Base-by-base conservation (phyloP, 2,113 vertebrate species). In the Callorhinus ursinus region DNA sequence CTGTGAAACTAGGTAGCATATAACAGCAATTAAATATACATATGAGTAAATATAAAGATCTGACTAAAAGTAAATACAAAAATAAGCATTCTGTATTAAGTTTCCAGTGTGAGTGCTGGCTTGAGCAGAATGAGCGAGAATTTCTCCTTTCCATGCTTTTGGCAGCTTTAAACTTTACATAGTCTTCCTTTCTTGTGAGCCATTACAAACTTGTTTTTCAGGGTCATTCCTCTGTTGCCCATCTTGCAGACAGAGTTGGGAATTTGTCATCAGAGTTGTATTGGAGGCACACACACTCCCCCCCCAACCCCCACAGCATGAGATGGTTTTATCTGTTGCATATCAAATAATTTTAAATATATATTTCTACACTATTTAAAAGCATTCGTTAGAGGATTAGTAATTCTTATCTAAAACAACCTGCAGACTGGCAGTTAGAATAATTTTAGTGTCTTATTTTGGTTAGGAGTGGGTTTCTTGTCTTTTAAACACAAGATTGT, bases 401-500 rank as follows among this genome's bases (percentile, higher is more conserved):
- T 92, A 77, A 67, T 81, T 92, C 24, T 89, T 95, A 71, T 42
- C 16, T 85, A 81, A 88, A 87, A 46, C 15, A 55, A 24, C 53
- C 26, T 59, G 2, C 1, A 59, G 24, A 49, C 46, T 49, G 36
- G 67, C 6, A 83, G n/a, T 83, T 83, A 94, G 71, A 94, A 90
- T 95, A 82, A 67, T 85, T 88, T 53, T 77, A 57, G 1, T 71
- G 18, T 49, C 49, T 26, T 79, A 5, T 88, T 94, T 98, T 84
- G 39, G 22, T 89, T 87, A 76, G 65, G 65, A 82, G 33, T 59
- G 12, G 21, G 36, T 79, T 88, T 53, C 57, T 49, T 95, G 3
- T 84, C 49, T 96, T 87, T 93, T 86, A 82, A 97, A 84, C 87
- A 96, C 9, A 72, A 82, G 46, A 88, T 93, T 69, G 13, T 63